Percentiles rank a stretch among this genome's conserved stretches.
Conservation (phyloP, 1,140 invertebrate genomes). For the Platorchestia sp. region DNA sequence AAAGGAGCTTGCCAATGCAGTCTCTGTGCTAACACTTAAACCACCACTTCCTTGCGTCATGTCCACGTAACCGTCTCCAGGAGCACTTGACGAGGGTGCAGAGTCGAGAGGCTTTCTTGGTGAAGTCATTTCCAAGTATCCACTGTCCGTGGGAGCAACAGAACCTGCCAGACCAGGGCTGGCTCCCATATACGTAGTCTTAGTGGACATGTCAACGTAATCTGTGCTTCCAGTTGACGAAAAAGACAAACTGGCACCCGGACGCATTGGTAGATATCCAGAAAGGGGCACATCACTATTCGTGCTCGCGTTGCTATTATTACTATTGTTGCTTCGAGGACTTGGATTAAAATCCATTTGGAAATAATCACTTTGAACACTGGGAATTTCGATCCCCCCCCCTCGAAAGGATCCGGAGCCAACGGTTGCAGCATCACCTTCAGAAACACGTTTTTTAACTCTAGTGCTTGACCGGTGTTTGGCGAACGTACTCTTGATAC, state of each 20-base stretch:
- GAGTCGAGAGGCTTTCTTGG: conserved; percentile 18
- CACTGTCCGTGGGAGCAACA: not conserved
- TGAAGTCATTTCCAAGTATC: conserved; percentile 39
- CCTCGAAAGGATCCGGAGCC: not conserved
- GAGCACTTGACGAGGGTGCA: conserved; percentile 51
- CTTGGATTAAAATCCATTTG: conserved; percentile 65
- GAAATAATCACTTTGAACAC: conserved; percentile 53
- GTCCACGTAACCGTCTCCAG: conserved; percentile 65
- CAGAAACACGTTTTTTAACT: conserved; percentile 65
- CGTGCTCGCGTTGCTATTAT: conserved; percentile 53
- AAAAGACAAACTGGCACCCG: conserved; percentile 58
- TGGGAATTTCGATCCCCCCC: conserved; percentile 60
- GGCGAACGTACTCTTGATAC: conserved; percentile 62
- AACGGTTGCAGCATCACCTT: conserved; percentile 61
- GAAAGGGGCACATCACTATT: conserved; percentile 46
- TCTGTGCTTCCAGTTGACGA: conserved; percentile 59
- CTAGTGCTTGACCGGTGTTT: conserved; percentile 64
- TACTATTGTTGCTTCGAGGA: conserved; percentile 60
- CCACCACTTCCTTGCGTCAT: conserved; percentile 63
- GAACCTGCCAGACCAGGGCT: not conserved
- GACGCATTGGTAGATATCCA: conserved; percentile 64
- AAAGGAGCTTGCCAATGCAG: conserved; percentile 60
- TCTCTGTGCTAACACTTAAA: conserved; percentile 58
- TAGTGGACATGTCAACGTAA: conserved; percentile 62
- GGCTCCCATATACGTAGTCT: conserved; percentile 50